These are phyloP conservation scores for Pagetopsis macropterus DNA, from an alignment of 2,797 vertebrate species.

Conservation along the genomic window DNA sequence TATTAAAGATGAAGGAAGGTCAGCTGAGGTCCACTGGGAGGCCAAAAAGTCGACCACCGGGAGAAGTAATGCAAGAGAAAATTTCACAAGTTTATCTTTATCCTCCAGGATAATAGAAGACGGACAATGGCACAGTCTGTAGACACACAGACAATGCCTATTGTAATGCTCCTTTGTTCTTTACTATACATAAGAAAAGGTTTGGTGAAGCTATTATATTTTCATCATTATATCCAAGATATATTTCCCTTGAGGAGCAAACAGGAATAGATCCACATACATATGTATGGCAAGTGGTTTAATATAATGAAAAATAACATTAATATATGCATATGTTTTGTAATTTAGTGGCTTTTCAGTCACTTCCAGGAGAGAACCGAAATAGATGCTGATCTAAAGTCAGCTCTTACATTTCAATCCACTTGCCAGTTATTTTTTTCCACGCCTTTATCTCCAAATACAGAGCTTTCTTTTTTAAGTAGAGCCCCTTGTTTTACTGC, in stretches of 20 bases:
- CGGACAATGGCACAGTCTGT: slow-evolving; percentile 20
- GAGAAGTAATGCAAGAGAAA: slow-evolving; percentile 36
- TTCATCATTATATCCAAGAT: background rate
- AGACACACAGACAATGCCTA: background rate
- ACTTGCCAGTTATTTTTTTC: slow-evolving; percentile 34
- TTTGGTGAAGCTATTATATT: background rate
- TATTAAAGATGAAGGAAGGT: slow-evolving; percentile 32
- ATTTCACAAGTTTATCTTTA: slow-evolving; percentile 69
- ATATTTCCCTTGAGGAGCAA: background rate
- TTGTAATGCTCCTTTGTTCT: background rate
- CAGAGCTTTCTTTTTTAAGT: slow-evolving; percentile 50
- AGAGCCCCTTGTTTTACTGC: slow-evolving; percentile 40
- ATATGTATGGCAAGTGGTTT: background rate
- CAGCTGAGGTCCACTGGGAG: slow-evolving; percentile 40
- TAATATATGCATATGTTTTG: background rate
- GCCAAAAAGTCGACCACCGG: slow-evolving; percentile 15
- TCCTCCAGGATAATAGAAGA: slow-evolving; percentile 44
- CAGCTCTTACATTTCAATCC: slow-evolving; percentile 19
- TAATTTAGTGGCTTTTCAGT: background rate
- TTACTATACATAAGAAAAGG: background rate
- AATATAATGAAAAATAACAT: background rate
- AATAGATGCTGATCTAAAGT: slow-evolving; percentile 40
- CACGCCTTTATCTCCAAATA: slow-evolving; percentile 64
- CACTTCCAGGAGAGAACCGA: slow-evolving; percentile 20
- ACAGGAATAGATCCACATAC: background rate